Percentiles rank a stretch among this genome's conserved stretches.
Conservation (phyloP, 2,113 vertebrate genomes). For the Alethe castanea region DNA sequence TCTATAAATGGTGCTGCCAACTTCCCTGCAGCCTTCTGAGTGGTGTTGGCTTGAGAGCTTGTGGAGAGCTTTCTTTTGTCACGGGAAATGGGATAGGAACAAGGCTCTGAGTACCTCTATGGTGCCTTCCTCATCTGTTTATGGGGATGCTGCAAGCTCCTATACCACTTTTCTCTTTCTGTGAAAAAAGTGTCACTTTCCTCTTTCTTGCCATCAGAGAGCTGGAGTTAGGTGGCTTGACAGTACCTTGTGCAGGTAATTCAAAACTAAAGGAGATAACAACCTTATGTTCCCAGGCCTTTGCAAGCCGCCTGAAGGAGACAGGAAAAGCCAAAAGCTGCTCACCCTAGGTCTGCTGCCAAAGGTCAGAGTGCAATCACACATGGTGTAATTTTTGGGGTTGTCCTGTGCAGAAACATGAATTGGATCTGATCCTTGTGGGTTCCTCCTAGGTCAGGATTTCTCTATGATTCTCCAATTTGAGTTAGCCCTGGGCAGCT, state of each 20-base stretch:
- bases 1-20: accelerated
- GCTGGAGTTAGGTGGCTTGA: neutral
- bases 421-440: neutral
- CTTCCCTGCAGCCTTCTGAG: neutral
- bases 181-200: neutral
- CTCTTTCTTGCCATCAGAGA: neutral
- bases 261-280: neutral
- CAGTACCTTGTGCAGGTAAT: neutral
- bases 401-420: neutral
- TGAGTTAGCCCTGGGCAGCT: neutral
- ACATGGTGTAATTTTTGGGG: neutral
- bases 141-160: neutral
- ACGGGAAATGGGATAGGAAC: neutral
- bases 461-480: neutral
- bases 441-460: neutral
- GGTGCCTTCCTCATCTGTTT: neutral
- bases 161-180: neutral
- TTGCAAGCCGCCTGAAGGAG: neutral
- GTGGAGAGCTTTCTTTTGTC: neutral
- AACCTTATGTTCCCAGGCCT: neutral
- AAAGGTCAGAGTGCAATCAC: neutral
- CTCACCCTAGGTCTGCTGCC: neutral
- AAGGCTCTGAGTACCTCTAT: neutral
- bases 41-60: neutral
- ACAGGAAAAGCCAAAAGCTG: neutral